Evolutionary conservation across 2,797 vertebrate species (phyloP), one percentile per base, ranked within the genome.

Genomic region (Coilia nasus): DNA sequence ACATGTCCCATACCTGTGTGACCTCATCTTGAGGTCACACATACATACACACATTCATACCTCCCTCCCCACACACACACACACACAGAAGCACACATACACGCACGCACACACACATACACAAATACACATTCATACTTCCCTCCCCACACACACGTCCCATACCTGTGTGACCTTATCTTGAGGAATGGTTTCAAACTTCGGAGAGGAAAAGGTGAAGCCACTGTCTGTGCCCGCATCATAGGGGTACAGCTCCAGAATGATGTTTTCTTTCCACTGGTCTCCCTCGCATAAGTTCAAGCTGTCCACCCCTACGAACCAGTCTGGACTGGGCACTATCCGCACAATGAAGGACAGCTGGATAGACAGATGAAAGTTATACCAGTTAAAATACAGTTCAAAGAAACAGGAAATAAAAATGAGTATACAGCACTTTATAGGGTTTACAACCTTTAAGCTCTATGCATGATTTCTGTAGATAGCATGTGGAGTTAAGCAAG

Each of bases 141-240:
- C 3, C 4, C 46, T 47, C 46, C 44, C 19, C 6, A 50, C 41
- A 3, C 28, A 60, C 25, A 35, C 35, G 12, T 19, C 35, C 88
- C 89, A 86, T 91, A 98, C 98, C 96, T 97, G 95, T 1, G 95
- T 97, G 87, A 99, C 95, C 10, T 95, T 96, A 87, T 97, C 98
- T 91, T 99, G 98, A 0, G 98, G 98, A 90, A 99, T 96, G 56
- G 98, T 99, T 56, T 98, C 97, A 83, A 97, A 99, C 90, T 99
- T 99, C 44, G 98, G 98, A 0, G 98, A 98, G 1, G 98, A 99
- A 94, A 99, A 99, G 1, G 98, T 99, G 93, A 99, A 99, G 14
- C 98, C 98, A 0, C 97, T 99, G 84, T 99, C 98, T 0, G 98
- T 99, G 44, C 98, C 98, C 0, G 98, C 97, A 11, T 99, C 98